A percentile compares a stretch with the other conserved stretches of the same genome.
These are phyloP conservation scores for Drosophila nr. perissopoda DNA, from an alignment of 2,888 invertebrate genomes.

Conservation along the genomic window DNA sequence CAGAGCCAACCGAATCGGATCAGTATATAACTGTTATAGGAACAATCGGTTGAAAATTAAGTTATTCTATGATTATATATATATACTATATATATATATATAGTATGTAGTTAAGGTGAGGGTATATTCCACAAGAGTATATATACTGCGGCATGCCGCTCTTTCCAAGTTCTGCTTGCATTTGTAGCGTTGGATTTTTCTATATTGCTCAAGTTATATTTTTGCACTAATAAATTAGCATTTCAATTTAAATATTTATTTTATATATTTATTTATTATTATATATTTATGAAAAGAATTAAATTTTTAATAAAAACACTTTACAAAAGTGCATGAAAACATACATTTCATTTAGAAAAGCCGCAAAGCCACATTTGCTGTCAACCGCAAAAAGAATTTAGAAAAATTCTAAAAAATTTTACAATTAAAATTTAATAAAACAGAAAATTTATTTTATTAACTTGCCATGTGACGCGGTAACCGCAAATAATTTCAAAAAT, in stretches of 20 bases:
- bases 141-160: accelerated
- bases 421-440: slow-evolving; percentile 30
- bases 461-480: background rate
- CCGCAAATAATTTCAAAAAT: slow-evolving; percentile 39
- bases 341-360: background rate
- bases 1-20: background rate
- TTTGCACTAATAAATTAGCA: too few relatives aligned
- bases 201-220: background rate
- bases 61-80: background rate
- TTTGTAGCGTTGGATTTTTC: background rate
- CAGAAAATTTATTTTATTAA: slow-evolving; percentile 16
- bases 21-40: background rate
- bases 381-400: slow-evolving; percentile 48
- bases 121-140: background rate
- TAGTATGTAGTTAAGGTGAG: background rate
- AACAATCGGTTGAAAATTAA: background rate
- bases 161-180: background rate
- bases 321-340: background rate
- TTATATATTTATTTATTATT: too few relatives aligned
- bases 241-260: too few relatives aligned
- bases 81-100: background rate
- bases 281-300: too few relatives aligned
- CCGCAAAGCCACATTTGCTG: slow-evolving; percentile 9
- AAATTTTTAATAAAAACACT: too few relatives aligned
- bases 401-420: slow-evolving; percentile 5